These are phyloP conservation scores for Malacosoma neustria DNA, from an alignment of 2,888 invertebrate species.

Conservation along the genomic window DNA sequence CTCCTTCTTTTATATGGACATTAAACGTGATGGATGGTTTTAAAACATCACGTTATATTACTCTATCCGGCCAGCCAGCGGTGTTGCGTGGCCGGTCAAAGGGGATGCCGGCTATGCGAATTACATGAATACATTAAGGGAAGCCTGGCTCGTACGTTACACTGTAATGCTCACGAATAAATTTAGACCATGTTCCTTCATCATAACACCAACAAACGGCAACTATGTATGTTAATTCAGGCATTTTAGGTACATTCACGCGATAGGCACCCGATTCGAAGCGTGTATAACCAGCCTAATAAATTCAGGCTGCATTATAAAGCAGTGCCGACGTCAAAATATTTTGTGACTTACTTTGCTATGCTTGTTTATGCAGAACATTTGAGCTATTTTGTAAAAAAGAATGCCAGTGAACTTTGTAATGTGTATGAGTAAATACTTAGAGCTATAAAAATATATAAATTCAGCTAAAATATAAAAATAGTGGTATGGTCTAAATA, in stretches of 20 bases:
- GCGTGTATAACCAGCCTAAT: not conserved
- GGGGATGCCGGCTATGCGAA: constrained; percentile 73
- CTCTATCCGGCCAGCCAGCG: constrained; percentile 64
- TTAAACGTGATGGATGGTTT: constrained; percentile 73
- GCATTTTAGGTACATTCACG: constrained; percentile 38
- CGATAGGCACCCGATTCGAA: constrained; percentile 14
- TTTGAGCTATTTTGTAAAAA: not conserved
- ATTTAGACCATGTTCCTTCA: constrained; percentile 67
- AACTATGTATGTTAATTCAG: constrained; percentile 56
- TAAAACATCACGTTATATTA: constrained; percentile 73
- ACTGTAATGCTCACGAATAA: constrained; percentile 71
- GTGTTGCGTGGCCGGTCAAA: constrained; percentile 74
- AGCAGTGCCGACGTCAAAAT: constrained; percentile 13
- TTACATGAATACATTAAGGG: constrained; percentile 75
- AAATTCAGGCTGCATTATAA: not conserved
- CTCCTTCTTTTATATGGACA: constrained; percentile 68
- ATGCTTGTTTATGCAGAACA: constrained; percentile 3
- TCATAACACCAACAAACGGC: constrained; percentile 48
- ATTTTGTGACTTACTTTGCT: constrained; percentile 14
- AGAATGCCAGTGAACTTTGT: too few relatives aligned
- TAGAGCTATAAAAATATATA: too few relatives aligned
- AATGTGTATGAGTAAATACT: too few relatives aligned
- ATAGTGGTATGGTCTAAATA: too few relatives aligned
- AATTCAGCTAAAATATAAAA: too few relatives aligned
- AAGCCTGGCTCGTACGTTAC: constrained; percentile 63